Evolutionary conservation across 2,888 invertebrate species (phyloP).

Genomic region (Drosophila testacea): DNA sequence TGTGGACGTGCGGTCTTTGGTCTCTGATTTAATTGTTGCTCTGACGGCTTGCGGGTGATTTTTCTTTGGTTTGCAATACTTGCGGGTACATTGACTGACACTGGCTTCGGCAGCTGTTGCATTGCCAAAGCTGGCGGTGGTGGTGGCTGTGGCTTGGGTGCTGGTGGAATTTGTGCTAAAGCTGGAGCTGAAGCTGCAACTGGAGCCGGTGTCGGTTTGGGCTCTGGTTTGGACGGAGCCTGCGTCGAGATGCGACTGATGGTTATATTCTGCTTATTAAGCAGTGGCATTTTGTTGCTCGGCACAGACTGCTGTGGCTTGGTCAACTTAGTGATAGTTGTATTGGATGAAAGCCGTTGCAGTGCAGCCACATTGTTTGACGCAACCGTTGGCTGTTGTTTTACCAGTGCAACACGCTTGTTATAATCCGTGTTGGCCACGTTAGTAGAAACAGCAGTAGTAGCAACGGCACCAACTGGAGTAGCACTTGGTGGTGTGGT

Average conservation of each 20-base stretch:
- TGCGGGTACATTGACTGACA: conserved; percentile 6
- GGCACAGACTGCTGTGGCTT: conserved; percentile 34
- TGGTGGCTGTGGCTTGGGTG: conserved; percentile 50
- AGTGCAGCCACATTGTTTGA: conserved; percentile 58
- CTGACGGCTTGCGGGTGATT: conserved; percentile 51
- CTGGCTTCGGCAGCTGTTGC: conserved; percentile 20
- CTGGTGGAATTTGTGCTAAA: conserved; percentile 54
- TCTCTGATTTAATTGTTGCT: conserved; percentile 22
- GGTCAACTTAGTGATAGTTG: conserved; percentile 70
- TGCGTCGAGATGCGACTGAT: conserved; percentile 78
- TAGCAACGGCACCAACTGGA: neutral
- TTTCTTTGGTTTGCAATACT: conserved; percentile 53
- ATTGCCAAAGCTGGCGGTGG: conserved; percentile 44
- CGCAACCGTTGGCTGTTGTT: conserved; percentile 27
- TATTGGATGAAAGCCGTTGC: conserved; percentile 78
- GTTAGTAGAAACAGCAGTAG: conserved; percentile 14
- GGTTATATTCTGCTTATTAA: conserved; percentile 83
- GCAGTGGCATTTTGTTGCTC: conserved; percentile 67
- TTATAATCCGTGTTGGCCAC: conserved; percentile 12
- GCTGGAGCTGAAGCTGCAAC: conserved; percentile 14
- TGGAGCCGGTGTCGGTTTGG: conserved; percentile 21
- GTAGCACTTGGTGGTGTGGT: conserved; percentile 17
- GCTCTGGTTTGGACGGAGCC: conserved; percentile 46
- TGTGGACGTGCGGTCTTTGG: conserved; percentile 41
- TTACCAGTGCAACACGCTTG: conserved; percentile 35